phyloP scores from a whole-genome alignment of 2,113 vertebrate species.

The Nothocercus julius region DNA sequence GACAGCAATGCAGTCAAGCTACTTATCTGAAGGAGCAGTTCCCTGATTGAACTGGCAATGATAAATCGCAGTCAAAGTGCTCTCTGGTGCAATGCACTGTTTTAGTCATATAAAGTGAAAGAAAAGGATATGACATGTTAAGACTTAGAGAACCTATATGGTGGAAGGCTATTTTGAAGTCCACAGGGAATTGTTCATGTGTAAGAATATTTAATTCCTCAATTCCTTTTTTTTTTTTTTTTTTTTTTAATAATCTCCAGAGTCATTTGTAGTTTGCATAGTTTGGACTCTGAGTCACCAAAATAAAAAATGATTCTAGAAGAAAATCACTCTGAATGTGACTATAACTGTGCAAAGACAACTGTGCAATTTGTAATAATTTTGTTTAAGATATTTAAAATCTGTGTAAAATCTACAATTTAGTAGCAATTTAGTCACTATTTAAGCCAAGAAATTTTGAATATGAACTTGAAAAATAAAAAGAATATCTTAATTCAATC shows the following conservation, averaged over 20 bases:
- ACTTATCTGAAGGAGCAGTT: slow-evolving; percentile 66
- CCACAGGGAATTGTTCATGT: neutral
- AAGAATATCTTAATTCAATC: neutral
- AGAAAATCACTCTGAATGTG: neutral
- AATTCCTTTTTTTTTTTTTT: neutral
- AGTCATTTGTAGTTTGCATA: neutral
- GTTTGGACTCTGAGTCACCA: neutral
- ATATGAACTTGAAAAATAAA: neutral
- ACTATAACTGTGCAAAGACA: neutral
- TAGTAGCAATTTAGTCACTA: neutral
- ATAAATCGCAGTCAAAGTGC: slow-evolving; percentile 58
- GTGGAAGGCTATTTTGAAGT: slow-evolving; percentile 25
- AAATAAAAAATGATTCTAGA: neutral
- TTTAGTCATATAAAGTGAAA: slow-evolving; percentile 49
- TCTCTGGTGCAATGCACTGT: slow-evolving; percentile 14
- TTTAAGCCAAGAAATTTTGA: neutral
- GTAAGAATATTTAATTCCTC: slow-evolving; percentile 43
- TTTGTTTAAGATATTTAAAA: neutral
- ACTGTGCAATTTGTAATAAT: neutral
- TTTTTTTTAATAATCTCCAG: neutral
- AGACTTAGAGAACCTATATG: neutral
- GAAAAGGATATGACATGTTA: slow-evolving; percentile 41
- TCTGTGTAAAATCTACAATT: neutral
- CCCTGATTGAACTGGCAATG: slow-evolving; percentile 57
- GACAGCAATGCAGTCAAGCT: slow-evolving; percentile 66